Evolutionary conservation across 2,888 invertebrate species (phyloP), one percentile per base, ranked within the genome.

Genomic region (Tortricodes alternella): DNA sequence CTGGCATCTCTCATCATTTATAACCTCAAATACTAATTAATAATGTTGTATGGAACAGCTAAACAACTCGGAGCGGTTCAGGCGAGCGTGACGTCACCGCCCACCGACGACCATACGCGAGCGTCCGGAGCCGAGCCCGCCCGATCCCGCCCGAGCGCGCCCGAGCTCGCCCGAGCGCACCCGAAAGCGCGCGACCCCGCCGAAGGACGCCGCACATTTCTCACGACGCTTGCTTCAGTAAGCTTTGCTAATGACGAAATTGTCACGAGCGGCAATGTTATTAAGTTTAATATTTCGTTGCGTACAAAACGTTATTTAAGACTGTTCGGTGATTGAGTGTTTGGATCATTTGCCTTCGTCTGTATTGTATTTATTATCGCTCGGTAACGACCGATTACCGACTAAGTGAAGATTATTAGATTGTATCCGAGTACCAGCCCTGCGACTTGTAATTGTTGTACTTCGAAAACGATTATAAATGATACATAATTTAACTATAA

Each of bases 231-330:
- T 89, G 89, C 89, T 78, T 72, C 77, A 62, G 88, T 85, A 86
- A 87, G 89, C 89, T 89, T 88, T 80, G 87, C 88, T 81, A 83
- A 81, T 82, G 88, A 87, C 71, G 87, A 85, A 83, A 84, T 77
- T 63, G 76, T 75, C 75, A 76, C 76, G 72, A 70, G 71, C 75
- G 78, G 68, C 76, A 75, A 70, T 67, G 62, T 80, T 78, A 76
- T 74, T 73, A 75, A 55, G 49, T 56, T 56, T 56, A 56, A 50
- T 56, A 85, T 85, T 84, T 79, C 83, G 83, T 85, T 89, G 89
- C 89, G 89, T 89, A 88, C 88, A 84, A 85, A 73, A 80, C 76
- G 78, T 85, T 86, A 77, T 83, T 86, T 83, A 87, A 89, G 89
- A 90, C 88, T 90, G 89, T 86, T 81, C 82, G 76, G 76, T 81